Evolutionary conservation across 2,797 vertebrate species (phyloP).

Genomic region (Loriculus beryllinus): DNA sequence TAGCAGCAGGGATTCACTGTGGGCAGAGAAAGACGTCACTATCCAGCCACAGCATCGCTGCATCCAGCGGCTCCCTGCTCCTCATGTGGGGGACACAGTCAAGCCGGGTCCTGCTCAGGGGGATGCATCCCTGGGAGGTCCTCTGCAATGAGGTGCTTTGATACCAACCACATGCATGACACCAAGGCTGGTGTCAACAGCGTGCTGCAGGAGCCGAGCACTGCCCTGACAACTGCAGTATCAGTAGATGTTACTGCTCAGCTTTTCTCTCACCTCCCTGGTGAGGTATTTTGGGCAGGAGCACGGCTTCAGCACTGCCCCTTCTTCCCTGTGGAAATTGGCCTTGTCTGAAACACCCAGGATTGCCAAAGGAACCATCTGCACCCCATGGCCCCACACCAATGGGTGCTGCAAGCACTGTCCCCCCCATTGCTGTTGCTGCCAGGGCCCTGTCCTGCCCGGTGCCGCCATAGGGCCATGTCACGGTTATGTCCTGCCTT

Average conservation of each 20-base stretch:
- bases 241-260: neutral
- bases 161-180: neutral
- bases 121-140: too few relatives aligned
- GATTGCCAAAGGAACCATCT: neutral
- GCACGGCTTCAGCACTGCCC: neutral
- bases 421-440: neutral
- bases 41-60: neutral
- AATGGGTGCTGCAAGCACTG: rapidly evolving
- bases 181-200: neutral
- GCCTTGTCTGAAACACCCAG: neutral
- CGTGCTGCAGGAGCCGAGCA: rapidly evolving
- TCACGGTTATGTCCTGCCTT: rapidly evolving
- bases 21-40: neutral
- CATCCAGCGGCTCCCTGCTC: neutral
- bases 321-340: neutral
- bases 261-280: neutral
- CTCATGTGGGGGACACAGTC: rapidly evolving
- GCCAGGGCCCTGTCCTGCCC: neutral
- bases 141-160: neutral
- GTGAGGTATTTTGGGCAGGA: neutral
- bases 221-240: neutral
- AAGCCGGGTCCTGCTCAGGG: rapidly evolving
- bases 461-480: rapidly evolving
- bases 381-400: rapidly evolving
- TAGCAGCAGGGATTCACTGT: slow-evolving; percentile 92